Percentiles rank a stretch among this genome's conserved stretches.
phyloP scores from a whole-genome alignment of 1,140 invertebrate genomes.

The Brachionus rubens region DNA sequence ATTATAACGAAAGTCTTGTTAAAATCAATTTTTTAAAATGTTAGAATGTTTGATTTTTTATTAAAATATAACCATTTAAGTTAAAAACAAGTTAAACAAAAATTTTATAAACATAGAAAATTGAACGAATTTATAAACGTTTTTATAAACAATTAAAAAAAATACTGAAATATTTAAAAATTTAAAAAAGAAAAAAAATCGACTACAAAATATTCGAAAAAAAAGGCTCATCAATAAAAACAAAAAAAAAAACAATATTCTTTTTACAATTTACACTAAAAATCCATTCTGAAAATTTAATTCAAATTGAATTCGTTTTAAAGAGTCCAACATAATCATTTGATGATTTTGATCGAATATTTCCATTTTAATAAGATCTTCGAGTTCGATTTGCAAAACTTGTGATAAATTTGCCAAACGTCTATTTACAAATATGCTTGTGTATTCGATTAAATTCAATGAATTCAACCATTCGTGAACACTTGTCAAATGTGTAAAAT shows the following conservation, averaged over 20 bases:
- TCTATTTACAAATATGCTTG: slow-evolving; percentile 18
- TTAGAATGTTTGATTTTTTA: too few relatives aligned
- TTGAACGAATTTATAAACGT: too few relatives aligned
- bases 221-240: not conserved
- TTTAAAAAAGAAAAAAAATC: too few relatives aligned
- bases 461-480: slow-evolving; percentile 37
- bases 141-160: too few relatives aligned
- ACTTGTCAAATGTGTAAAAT: slow-evolving; percentile 45
- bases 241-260: not conserved
- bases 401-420: slow-evolving; percentile 21
- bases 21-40: too few relatives aligned
- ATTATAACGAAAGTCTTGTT: too few relatives aligned
- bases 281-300: slow-evolving; percentile 47
- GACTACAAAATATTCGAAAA: too few relatives aligned
- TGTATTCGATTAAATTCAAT: not conserved
- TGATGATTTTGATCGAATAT: slow-evolving; percentile 34
- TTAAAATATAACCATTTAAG: too few relatives aligned
- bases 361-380: slow-evolving; percentile 37
- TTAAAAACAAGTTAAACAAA: too few relatives aligned
- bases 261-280: slow-evolving; percentile 43
- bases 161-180: too few relatives aligned
- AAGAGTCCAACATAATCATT: slow-evolving; percentile 33
- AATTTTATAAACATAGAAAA: too few relatives aligned
- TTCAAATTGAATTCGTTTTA: slow-evolving; percentile 38
- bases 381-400: slow-evolving; percentile 19